Percentiles rank a stretch among this genome's conserved stretches.
Evolutionary conservation across 2,797 vertebrate species (phyloP).

Genomic region (Labroides dimidiatus): DNA sequence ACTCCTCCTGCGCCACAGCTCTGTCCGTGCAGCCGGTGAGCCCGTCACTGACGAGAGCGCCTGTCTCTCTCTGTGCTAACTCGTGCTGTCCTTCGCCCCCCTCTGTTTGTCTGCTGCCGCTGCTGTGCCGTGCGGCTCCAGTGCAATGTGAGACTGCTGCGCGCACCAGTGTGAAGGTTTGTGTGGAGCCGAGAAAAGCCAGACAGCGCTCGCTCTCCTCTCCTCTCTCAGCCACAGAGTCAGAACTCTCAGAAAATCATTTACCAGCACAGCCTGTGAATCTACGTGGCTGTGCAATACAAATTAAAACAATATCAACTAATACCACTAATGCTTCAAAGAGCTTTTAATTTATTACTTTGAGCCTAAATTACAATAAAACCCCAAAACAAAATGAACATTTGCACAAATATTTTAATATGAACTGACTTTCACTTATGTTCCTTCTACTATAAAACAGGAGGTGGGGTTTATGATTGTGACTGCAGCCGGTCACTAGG

Average conservation of each 20-base stretch:
- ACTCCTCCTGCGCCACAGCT: slow-evolving; percentile 69
- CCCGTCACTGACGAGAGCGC: slow-evolving; percentile 67
- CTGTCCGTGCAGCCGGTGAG: slow-evolving; percentile 69
- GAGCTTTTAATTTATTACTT: no score
- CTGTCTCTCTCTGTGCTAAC: slow-evolving; percentile 60
- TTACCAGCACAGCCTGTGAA: background rate
- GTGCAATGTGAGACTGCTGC: slow-evolving; percentile 33
- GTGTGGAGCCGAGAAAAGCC: slow-evolving; percentile 14
- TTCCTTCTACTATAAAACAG: no score
- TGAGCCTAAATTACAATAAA: no score
- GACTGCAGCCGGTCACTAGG: no score
- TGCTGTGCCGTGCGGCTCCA: slow-evolving; percentile 44
- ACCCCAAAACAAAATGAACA: no score
- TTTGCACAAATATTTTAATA: no score
- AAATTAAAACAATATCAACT: background rate
- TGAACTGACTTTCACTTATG: no score
- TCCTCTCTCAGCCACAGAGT: background rate
- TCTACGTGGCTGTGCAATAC: background rate
- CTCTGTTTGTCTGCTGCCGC: slow-evolving; percentile 64
- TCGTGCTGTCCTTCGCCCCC: slow-evolving; percentile 62
- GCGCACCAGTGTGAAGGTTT: slow-evolving; percentile 31
- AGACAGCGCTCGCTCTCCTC: background rate
- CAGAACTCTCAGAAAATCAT: background rate
- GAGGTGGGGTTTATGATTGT: no score
- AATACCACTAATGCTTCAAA: no score